Evolutionary conservation across 2,797 vertebrate genomes (phyloP).

Genomic region (Microcaecilia unicolor): DNA sequence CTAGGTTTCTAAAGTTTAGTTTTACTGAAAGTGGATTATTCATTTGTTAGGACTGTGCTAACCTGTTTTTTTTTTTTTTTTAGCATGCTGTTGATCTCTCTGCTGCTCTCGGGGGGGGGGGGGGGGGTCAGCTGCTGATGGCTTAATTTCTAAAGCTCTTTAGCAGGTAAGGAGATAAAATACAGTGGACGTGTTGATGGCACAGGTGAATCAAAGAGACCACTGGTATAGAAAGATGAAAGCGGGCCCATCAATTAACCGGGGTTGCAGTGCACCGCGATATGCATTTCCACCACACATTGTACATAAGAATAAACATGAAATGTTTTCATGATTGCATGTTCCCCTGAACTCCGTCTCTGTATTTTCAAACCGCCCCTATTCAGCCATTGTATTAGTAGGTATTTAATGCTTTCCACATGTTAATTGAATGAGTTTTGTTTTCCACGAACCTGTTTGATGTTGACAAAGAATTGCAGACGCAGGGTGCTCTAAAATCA

Average conservation of each 20-base stretch:
- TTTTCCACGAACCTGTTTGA: conserved; percentile 54
- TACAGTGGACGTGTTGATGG: conserved; percentile 39
- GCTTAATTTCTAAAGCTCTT: conserved; percentile 27
- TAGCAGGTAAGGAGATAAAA: conserved; percentile 60
- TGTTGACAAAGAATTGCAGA: conserved; percentile 59
- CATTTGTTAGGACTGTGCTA: too few relatives aligned
- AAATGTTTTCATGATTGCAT: conserved; percentile 25
- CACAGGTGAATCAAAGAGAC: conserved; percentile 49
- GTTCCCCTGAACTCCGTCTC: conserved; percentile 3
- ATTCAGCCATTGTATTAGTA: conserved; percentile 56
- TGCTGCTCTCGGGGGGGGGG: conserved; percentile 3
- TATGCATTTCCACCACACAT: conserved; percentile 38
- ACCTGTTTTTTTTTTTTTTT: too few relatives aligned
- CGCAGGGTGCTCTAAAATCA: conserved; percentile 38
- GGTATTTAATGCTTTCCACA: conserved; percentile 57
- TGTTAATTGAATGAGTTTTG: conserved; percentile 60
- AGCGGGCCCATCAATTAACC: conserved; percentile 50
- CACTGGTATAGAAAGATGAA: conserved; percentile 49
- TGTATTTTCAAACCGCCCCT: conserved; percentile 39
- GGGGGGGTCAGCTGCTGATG: neutral
- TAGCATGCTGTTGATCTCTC: conserved; percentile 2
- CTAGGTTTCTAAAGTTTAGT: too few relatives aligned
- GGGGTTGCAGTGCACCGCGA: conserved; percentile 35
- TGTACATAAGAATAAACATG: conserved; percentile 25
- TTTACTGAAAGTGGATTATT: too few relatives aligned